Evolutionary conservation across 2,113 vertebrate genomes (phyloP).

Genomic region (Strix aluco): DNA sequence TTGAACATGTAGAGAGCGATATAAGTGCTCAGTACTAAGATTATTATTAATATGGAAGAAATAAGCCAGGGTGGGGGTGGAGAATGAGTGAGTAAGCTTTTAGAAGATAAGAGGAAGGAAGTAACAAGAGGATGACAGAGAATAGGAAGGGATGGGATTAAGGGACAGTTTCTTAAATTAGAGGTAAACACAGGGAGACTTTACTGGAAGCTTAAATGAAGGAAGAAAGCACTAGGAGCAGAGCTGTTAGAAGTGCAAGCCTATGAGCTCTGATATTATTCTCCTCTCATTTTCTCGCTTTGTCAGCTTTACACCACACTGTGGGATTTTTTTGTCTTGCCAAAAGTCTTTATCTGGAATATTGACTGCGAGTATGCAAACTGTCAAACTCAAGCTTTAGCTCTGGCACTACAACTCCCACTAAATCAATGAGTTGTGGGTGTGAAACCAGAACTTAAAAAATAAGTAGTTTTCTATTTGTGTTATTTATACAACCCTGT

Average conservation of each 20-base stretch:
- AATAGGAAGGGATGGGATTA: constrained; percentile 38
- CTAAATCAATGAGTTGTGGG: not conserved
- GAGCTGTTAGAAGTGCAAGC: constrained; percentile 11
- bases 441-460: not conserved
- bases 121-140: constrained; percentile 53
- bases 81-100: constrained; percentile 18
- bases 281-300: constrained; percentile 31
- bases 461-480: not conserved
- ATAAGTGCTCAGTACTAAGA: constrained; percentile 67
- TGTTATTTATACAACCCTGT: not conserved
- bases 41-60: constrained; percentile 68
- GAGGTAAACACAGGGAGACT: constrained; percentile 35
- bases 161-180: constrained; percentile 41
- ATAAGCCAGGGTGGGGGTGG: constrained; percentile 52
- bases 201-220: constrained; percentile 25
- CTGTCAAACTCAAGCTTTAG: not conserved
- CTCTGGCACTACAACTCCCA: not conserved
- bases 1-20: constrained; percentile 67
- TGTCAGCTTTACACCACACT: constrained; percentile 25
- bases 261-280: constrained; percentile 4
- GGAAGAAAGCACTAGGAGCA: not conserved
- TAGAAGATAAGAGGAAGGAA: constrained; percentile 58
- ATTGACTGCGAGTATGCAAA: not conserved
- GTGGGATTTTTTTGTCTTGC: constrained; percentile 6
- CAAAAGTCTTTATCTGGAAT: constrained; percentile 4